phyloP scores from a whole-genome alignment of 2,888 invertebrate genomes.

The Dynastes maya region DNA sequence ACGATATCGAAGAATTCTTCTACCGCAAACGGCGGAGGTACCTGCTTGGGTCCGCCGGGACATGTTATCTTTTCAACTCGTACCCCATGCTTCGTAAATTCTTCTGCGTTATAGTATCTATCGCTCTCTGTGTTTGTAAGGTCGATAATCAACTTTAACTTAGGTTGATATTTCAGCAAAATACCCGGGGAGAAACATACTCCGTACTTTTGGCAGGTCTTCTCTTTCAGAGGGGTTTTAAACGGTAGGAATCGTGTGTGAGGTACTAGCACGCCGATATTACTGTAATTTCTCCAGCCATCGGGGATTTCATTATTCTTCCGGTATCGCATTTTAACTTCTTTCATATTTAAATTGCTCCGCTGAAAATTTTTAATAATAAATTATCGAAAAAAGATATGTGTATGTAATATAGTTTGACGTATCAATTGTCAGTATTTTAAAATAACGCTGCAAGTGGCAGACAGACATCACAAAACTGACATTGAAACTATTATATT shows the following conservation, averaged over 20 bases:
- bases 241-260: constrained; percentile 83
- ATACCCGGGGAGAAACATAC: not conserved
- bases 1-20: constrained; percentile 1
- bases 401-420: too few relatives aligned
- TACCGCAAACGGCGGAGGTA: not conserved
- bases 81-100: not conserved
- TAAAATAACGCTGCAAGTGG: too few relatives aligned
- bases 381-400: too few relatives aligned
- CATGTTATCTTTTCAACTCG: constrained; percentile 4
- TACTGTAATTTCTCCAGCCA: constrained; percentile 77
- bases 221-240: constrained; percentile 80
- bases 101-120: constrained; percentile 77
- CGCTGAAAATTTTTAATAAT: not conserved
- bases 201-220: constrained; percentile 60
- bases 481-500: too few relatives aligned
- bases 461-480: too few relatives aligned
- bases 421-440: too few relatives aligned
- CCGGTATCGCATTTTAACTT: not conserved
- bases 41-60: not conserved
- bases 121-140: constrained; percentile 77
- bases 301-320: constrained; percentile 10
- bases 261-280: constrained; percentile 77
- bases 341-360: not conserved
- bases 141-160: constrained; percentile 81
- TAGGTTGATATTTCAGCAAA: constrained; percentile 67